These are phyloP conservation scores for Phyllostomus discolor DNA, from an alignment of 2,113 vertebrate species.

Conservation along the genomic window DNA sequence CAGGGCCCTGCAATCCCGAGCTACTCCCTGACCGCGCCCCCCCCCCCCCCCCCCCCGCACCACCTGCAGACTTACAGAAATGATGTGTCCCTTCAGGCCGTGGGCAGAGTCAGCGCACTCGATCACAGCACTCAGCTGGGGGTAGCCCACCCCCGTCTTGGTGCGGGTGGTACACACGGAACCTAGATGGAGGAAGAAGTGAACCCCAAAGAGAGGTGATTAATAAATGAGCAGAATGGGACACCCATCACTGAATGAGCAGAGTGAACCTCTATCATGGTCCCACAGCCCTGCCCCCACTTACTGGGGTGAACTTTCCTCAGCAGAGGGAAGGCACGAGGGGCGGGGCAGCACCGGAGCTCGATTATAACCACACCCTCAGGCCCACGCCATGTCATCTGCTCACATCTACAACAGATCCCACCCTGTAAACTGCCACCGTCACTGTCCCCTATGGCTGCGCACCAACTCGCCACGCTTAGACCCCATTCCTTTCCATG, in stretches of 20 bases:
- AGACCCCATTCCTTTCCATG: accelerated
- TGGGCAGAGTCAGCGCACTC: slow-evolving; percentile 98
- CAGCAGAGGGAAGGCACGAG: accelerated
- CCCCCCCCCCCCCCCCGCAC: not conserved
- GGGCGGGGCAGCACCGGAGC: too few species aligned
- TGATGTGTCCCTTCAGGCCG: slow-evolving; percentile 97
- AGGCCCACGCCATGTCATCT: accelerated
- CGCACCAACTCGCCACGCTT: not conserved
- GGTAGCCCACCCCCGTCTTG: slow-evolving; percentile 98
- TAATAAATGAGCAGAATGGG: accelerated
- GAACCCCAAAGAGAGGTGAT: not conserved
- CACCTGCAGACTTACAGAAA: slow-evolving; percentile 86
- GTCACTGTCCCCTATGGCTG: accelerated
- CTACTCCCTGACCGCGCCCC: accelerated
- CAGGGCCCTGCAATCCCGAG: accelerated
- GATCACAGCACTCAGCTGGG: slow-evolving; percentile 97
- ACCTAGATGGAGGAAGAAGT: slow-evolving; percentile 77
- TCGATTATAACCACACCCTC: accelerated
- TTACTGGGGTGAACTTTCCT: accelerated
- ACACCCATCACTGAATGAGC: too few species aligned
- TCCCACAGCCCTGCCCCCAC: not conserved
- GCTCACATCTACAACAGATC: not conserved
- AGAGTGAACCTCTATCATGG: accelerated
- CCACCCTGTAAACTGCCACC: accelerated
- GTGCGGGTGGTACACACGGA: slow-evolving; percentile 98